phyloP scores from a whole-genome alignment of 2,888 invertebrate species.

The Caenorhabditis uteleia region DNA sequence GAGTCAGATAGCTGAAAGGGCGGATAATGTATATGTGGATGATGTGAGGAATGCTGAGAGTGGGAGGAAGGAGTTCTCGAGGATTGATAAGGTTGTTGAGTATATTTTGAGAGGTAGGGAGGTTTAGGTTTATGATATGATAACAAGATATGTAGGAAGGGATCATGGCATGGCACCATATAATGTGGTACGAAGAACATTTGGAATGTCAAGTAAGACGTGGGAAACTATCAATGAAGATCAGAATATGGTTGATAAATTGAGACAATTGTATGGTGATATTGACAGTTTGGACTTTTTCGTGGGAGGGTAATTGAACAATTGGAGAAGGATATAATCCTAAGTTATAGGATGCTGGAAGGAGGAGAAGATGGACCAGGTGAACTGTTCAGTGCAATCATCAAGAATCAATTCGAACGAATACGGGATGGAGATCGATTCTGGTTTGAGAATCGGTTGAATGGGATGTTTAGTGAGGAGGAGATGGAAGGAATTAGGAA shows the following conservation, averaged over 20 bases:
- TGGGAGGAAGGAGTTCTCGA: conserved; percentile 95
- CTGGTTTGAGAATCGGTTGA: conserved; percentile 67
- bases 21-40: conserved; percentile 89
- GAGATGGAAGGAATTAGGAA: conserved; percentile 85
- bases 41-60: conserved; percentile 85
- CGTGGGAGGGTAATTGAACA: conserved; percentile 79
- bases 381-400: conserved; percentile 85
- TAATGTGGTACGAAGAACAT: conserved; percentile 76
- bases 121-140: too few relatives aligned
- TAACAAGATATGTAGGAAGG: conserved; percentile 73
- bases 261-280: conserved; percentile 80
- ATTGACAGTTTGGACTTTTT: conserved; percentile 88
- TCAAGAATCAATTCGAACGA: conserved; percentile 88
- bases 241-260: conserved; percentile 71
- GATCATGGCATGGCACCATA: conserved; percentile 95
- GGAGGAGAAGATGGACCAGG: conserved; percentile 74
- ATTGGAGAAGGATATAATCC: not conserved
- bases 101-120: conserved; percentile 96
- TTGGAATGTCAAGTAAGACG: conserved; percentile 69
- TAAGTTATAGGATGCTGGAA: conserved; percentile 42
- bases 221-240: conserved; percentile 88
- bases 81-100: conserved; percentile 89
- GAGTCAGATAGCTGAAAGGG: conserved; percentile 91
- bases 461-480: conserved; percentile 80
- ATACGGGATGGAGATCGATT: conserved; percentile 84